Evolutionary conservation across 2,797 vertebrate genomes (phyloP).

Genomic region (Peromyscus nudipes): DNA sequence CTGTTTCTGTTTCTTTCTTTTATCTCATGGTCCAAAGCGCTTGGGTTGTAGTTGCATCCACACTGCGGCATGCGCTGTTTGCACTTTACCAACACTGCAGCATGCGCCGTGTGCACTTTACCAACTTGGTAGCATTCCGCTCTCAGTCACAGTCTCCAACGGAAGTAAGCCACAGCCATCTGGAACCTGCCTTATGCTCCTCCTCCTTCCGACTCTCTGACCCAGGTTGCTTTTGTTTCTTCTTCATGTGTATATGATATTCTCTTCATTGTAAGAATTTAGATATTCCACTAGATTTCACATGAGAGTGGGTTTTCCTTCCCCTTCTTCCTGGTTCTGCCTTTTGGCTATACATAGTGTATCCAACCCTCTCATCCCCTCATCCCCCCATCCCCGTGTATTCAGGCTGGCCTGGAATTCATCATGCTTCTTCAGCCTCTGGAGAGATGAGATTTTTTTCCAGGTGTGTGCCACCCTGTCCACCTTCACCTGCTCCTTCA

Average conservation of each 20-base stretch:
- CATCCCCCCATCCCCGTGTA: neutral
- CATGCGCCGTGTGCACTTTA: neutral
- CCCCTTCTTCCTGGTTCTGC: neutral
- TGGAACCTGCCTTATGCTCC: rapidly evolving
- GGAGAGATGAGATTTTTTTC: neutral
- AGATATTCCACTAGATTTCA: neutral
- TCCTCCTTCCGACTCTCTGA: neutral
- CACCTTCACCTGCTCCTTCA: no score
- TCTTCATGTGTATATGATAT: neutral
- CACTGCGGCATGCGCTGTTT: no score
- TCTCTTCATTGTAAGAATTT: neutral
- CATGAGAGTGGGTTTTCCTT: neutral
- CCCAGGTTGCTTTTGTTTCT: neutral
- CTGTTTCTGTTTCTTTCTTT: neutral
- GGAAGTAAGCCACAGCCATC: neutral
- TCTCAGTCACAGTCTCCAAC: neutral
- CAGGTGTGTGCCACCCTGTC: neutral
- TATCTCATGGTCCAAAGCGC: neutral
- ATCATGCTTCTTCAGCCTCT: no score
- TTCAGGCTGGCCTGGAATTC: neutral
- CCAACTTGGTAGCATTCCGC: neutral
- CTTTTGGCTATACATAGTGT: neutral
- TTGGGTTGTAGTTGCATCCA: neutral
- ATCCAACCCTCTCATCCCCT: no score
- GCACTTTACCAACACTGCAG: no score